A percentile compares a stretch with the other conserved stretches of the same genome.
phyloP scores from a whole-genome alignment of 2,797 vertebrate genomes.

The Threskiornis aethiopicus region DNA sequence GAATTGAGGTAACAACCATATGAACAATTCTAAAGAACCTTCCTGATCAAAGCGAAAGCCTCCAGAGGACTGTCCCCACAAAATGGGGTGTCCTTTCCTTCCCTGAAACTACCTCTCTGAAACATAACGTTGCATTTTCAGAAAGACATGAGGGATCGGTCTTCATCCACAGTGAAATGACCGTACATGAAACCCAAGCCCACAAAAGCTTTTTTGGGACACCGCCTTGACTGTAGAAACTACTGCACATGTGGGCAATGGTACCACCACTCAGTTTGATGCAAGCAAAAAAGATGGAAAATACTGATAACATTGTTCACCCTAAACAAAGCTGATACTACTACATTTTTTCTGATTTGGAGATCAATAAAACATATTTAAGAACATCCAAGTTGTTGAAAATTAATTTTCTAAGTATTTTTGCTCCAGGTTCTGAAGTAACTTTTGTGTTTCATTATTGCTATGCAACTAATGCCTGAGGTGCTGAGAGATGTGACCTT shows the following conservation, averaged over 20 bases:
- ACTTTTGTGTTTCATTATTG: neutral
- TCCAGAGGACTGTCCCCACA: neutral
- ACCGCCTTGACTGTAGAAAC: neutral
- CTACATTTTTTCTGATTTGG: neutral
- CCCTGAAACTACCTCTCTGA: neutral
- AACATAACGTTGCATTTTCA: neutral
- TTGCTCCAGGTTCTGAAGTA: neutral
- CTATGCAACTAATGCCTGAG: neutral
- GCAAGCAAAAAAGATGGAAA: neutral
- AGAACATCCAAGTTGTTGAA: neutral
- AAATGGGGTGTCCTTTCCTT: neutral
- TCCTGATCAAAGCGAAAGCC: neutral
- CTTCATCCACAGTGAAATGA: neutral
- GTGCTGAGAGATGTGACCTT: neutral
- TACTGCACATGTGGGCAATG: fast-evolving
- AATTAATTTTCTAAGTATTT: neutral
- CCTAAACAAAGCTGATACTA: neutral
- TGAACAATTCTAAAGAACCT: neutral
- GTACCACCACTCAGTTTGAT: neutral
- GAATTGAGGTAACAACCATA: neutral
- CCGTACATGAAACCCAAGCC: fast-evolving
- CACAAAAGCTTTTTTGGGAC: neutral
- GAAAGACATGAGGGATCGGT: neutral
- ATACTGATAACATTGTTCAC: no score
- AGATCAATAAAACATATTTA: neutral